Percentiles rank a stretch among this genome's conserved stretches.
Conservation (phyloP, 2,888 invertebrate genomes). For the Neocrepidodera transversa region DNA sequence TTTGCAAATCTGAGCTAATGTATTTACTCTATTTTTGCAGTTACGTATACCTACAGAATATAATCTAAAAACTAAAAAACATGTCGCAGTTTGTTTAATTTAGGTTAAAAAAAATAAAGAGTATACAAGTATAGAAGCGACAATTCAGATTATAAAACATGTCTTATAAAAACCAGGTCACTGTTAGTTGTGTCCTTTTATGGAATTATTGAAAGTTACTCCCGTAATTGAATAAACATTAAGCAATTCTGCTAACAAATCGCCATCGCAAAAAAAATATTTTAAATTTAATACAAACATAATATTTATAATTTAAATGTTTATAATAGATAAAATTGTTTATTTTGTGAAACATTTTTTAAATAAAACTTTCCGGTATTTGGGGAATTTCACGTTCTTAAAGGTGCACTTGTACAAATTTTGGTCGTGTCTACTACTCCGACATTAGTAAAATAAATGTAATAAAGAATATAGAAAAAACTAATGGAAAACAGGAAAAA, state of each 20-base stretch:
- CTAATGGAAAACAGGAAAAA: too few species aligned
- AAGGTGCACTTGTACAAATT: not conserved
- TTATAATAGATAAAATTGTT: not conserved
- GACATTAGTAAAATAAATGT: not conserved
- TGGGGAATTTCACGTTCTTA: not conserved
- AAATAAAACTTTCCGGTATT: not conserved
- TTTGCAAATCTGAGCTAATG: too few species aligned
- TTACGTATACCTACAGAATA: too few species aligned
- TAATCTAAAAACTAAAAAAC: too few species aligned
- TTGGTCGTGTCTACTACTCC: not conserved
- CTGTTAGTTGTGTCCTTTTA: not conserved
- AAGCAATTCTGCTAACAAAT: not conserved
- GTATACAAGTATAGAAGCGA: too few species aligned
- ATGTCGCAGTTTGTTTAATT: too few species aligned
- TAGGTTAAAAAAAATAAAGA: too few species aligned
- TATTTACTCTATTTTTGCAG: too few species aligned
- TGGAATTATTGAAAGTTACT: slow-evolving; percentile 5
- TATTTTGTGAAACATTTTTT: not conserved
- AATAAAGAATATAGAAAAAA: too few species aligned
- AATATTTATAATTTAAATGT: too few species aligned
- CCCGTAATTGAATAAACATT: not conserved
- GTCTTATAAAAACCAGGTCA: too few species aligned
- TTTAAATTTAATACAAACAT: not conserved
- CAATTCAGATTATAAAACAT: too few species aligned
- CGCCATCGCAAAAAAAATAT: not conserved